Evolutionary conservation across 2,113 vertebrate species (phyloP), one percentile per base, ranked within the genome.

Genomic region (Sander vitreus): DNA sequence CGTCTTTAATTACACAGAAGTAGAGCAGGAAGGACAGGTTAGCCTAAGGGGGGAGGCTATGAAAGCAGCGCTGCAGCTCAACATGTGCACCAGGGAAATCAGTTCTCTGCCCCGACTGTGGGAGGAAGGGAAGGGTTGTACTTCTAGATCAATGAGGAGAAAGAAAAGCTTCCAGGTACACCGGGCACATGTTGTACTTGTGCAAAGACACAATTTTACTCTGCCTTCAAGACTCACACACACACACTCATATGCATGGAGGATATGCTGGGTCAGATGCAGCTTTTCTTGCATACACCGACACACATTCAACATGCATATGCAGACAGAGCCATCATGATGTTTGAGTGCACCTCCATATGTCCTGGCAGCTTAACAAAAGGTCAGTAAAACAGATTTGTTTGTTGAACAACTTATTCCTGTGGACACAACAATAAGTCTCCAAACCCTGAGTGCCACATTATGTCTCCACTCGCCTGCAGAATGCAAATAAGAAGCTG

Each of bases 1-100:
- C 84, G 90, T 91, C 85, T 93, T 94, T 93, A 93, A 94, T 92
- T 93, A 93, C 90, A 88, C 89, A 91, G 85, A 92, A 93, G 89
- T 89, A 72, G 91, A 93, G 88, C 91, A 91, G 80, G 85, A 88
- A 91, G 87, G 85, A 91, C 85, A 87, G 85, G 88, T 91, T 89
- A 81, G 90, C 92, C 92, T 92, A 45, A 87, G 89, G 88, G 86
- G 77, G 85, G 59, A 82, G 85, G 86, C 64, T 87, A 70, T 87
- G 84, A 85, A 86, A 83, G 89, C 84, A 85, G 86, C 30, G 23
- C 85, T 80, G 86, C 83, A 89, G 79, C 86, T 85, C 84, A 84
- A 91, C 90, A 88, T 78, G 85, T 58, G 78, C 92, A 90, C 88
- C 80, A 80, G 92, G 94, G 92, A 93, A 93, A 92, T 93, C 92